Conservation (phyloP, 2,113 vertebrate genomes). For the Phalacrocorax aristotelis region DNA sequence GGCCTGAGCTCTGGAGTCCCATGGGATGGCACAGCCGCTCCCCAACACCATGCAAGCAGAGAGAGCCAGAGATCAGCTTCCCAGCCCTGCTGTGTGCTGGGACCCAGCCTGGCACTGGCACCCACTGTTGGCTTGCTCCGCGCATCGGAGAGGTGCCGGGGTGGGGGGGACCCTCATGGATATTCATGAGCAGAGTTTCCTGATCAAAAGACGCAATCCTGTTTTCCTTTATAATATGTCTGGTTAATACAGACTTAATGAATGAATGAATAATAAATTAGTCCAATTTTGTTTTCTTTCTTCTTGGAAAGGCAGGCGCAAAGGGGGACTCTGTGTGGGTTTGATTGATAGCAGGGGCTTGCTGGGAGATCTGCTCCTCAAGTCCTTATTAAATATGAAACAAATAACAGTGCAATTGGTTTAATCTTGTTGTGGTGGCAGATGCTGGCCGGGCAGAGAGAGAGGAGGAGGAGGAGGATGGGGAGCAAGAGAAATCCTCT, state of each 20-base stretch:
- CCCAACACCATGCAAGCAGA: rapidly evolving
- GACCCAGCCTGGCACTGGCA: not conserved
- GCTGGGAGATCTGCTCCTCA: conserved; percentile 59
- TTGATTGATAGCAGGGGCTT: conserved; percentile 64
- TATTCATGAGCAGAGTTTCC: conserved; percentile 52
- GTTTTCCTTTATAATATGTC: conserved; percentile 69
- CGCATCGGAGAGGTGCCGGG: not conserved
- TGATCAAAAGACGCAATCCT: conserved; percentile 61
- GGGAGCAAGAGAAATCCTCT: not conserved
- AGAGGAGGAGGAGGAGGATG: not conserved
- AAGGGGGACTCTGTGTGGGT: conserved; percentile 32
- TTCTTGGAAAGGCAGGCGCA: not conserved
- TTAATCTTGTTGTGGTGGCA: conserved; percentile 26
- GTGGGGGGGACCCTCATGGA: not conserved
- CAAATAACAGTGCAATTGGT: conserved; percentile 55
- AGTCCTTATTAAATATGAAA: conserved; percentile 66
- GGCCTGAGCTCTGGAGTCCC: not conserved
- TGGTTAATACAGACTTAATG: conserved; percentile 69
- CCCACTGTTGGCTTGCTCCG: rapidly evolving
- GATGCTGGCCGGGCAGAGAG: not conserved
- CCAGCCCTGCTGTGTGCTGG: not conserved
- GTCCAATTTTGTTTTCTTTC: conserved; percentile 73
- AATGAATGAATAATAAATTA: conserved; percentile 74
- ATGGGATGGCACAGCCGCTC: rapidly evolving
- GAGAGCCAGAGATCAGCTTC: not conserved